A percentile compares a stretch with the other conserved stretches of the same genome.
phyloP scores from a whole-genome alignment of 2,797 vertebrate genomes.

The Epinephelus awoara region DNA sequence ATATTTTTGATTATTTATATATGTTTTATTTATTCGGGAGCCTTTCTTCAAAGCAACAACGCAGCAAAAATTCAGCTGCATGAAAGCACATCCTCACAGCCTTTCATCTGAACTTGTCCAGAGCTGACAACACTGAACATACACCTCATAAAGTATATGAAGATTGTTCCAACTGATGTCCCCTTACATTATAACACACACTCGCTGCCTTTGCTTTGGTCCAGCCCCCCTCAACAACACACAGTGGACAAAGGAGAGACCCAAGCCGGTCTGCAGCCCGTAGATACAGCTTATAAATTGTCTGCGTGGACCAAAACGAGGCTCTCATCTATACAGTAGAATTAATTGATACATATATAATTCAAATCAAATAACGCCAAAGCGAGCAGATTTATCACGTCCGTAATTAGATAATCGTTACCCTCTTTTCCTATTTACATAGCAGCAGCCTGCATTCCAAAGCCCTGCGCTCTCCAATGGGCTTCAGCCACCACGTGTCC shows the following conservation, averaged over 20 bases:
- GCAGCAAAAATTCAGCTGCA: constrained; percentile 9
- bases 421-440: constrained; percentile 59
- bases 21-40: too few relatives aligned
- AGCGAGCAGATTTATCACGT: constrained; percentile 59
- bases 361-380: constrained; percentile 66
- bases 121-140: constrained; percentile 52
- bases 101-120: constrained; percentile 44
- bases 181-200: constrained; percentile 54
- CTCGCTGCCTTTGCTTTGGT: constrained; percentile 22
- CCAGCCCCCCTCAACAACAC: constrained; percentile 50
- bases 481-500: constrained; percentile 55
- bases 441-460: constrained; percentile 67
- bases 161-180: constrained; percentile 53
- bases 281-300: constrained; percentile 23
- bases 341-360: constrained; percentile 63
- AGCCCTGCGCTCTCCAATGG: constrained; percentile 54
- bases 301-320: constrained; percentile 4
- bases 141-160: constrained; percentile 57
- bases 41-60: constrained; percentile 5
- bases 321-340: constrained; percentile 38
- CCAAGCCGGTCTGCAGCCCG: constrained; percentile 21
- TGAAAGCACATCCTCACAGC: constrained; percentile 14
- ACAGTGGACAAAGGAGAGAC: constrained; percentile 40
- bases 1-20: too few relatives aligned
- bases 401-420: constrained; percentile 76